A percentile compares a stretch with the other conserved stretches of the same genome.
These are phyloP conservation scores for Orchestes rusci DNA, from an alignment of 2,888 invertebrate genomes.

Conservation along the genomic window DNA sequence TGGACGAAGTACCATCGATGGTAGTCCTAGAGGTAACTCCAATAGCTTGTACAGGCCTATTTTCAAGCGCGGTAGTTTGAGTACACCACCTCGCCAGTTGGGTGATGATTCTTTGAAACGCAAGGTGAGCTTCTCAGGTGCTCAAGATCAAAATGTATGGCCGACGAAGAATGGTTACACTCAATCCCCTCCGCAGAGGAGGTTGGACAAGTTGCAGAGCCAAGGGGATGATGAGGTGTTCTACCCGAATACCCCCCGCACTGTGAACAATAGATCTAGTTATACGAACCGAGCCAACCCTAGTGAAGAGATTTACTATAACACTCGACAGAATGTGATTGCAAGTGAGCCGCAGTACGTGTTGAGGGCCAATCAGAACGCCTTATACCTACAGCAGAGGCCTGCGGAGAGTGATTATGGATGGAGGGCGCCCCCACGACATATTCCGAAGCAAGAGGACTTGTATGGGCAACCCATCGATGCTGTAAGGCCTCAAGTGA, in stretches of 20 bases:
- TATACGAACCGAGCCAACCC: slow-evolving; percentile 10
- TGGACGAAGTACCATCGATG: slow-evolving; percentile 32
- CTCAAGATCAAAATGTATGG: slow-evolving; percentile 36
- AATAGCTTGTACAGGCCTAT: slow-evolving; percentile 41
- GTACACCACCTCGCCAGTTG: slow-evolving; percentile 32
- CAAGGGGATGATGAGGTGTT: slow-evolving; percentile 39
- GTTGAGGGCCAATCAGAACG: slow-evolving; percentile 16
- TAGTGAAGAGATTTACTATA: slow-evolving; percentile 24
- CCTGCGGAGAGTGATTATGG: slow-evolving; percentile 14
- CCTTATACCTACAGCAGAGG: slow-evolving; percentile 13
- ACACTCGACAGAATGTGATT: slow-evolving; percentile 20
- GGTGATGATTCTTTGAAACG: slow-evolving; percentile 43
- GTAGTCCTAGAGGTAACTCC: slow-evolving; percentile 17
- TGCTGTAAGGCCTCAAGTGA: slow-evolving; percentile 16
- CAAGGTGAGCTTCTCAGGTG: slow-evolving; percentile 48
- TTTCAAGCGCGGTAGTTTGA: slow-evolving; percentile 49
- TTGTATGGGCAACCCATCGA: slow-evolving; percentile 24
- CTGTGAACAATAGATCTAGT: slow-evolving; percentile 1
- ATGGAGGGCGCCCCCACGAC: slow-evolving; percentile 2
- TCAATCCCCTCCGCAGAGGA: slow-evolving; percentile 40
- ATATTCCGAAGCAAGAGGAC: slow-evolving; percentile 15
- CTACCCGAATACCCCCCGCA: slow-evolving; percentile 32
- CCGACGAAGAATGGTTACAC: slow-evolving; percentile 46
- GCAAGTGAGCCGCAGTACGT: slow-evolving; percentile 14
- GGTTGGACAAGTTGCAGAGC: slow-evolving; percentile 31